phyloP scores from a whole-genome alignment of 2,797 vertebrate species.

The Mareca strepera region DNA sequence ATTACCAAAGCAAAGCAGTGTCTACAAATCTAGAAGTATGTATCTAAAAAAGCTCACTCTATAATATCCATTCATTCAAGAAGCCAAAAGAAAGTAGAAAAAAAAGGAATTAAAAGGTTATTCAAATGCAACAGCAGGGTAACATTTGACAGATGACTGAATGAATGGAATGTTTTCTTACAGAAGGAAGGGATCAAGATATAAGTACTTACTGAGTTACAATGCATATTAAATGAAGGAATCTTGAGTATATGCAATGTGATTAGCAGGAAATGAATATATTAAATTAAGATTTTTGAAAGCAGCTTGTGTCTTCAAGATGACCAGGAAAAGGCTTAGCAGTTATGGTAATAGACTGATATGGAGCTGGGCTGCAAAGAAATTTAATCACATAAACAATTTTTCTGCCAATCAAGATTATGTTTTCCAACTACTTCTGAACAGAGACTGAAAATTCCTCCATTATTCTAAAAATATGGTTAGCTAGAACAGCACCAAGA shows the following conservation, averaged over 20 bases:
- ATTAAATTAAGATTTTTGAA: constrained; percentile 13
- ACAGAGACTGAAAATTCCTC: constrained; percentile 14
- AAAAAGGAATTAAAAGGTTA: neutral
- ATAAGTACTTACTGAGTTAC: neutral
- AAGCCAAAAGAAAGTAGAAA: neutral
- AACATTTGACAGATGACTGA: neutral
- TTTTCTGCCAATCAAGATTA: constrained; percentile 29
- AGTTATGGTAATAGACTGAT: neutral
- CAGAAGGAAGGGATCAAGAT: neutral
- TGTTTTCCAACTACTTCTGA: constrained; percentile 43
- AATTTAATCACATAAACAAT: neutral
- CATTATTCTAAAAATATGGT: constrained; percentile 65
- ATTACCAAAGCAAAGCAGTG: neutral
- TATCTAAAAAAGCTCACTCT: neutral
- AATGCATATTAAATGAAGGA: neutral
- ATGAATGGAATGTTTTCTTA: neutral
- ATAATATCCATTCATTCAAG: neutral
- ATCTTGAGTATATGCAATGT: neutral
- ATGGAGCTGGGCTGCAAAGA: neutral
- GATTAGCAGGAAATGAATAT: constrained; percentile 2
- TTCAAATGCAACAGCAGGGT: neutral
- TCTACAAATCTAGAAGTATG: neutral
- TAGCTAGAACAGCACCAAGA: constrained; percentile 36
- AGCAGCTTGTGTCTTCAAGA: neutral
- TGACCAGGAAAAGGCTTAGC: neutral